phyloP scores from a whole-genome alignment of 2,888 invertebrate species.

The Sinodicranocentrus sp. region DNA sequence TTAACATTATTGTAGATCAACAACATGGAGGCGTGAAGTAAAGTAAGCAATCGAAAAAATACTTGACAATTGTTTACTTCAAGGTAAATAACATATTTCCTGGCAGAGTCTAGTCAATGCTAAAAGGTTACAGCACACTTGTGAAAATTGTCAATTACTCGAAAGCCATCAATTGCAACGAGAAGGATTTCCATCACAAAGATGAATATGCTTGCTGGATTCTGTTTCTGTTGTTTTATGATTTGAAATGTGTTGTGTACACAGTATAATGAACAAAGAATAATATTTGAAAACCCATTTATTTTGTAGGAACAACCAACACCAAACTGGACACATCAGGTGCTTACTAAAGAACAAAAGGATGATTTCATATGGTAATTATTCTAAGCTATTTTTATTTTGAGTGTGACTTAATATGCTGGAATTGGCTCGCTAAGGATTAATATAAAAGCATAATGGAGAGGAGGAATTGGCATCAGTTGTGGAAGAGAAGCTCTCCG shows the following conservation, averaged over 20 bases:
- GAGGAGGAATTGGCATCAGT: not conserved
- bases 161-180: not conserved
- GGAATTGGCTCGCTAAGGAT: not conserved
- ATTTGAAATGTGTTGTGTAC: not conserved
- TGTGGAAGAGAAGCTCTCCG: not conserved
- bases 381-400: not conserved
- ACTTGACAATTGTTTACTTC: not conserved
- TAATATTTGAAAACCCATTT: not conserved
- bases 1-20: not conserved
- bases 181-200: not conserved
- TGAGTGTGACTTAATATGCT: not conserved
- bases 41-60: not conserved
- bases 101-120: not conserved
- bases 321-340: slow-evolving; percentile 13
- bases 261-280: not conserved
- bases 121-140: not conserved
- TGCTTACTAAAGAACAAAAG: not conserved
- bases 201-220: not conserved
- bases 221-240: not conserved
- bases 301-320: not conserved
- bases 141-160: slow-evolving; percentile 4
- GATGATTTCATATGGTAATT: slow-evolving; percentile 11
- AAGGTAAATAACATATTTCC: not conserved
- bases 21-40: not conserved
- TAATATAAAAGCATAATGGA: not conserved